Base-by-base conservation (phyloP, 2,113 vertebrate genomes). In the Cygnus atratus region DNA sequence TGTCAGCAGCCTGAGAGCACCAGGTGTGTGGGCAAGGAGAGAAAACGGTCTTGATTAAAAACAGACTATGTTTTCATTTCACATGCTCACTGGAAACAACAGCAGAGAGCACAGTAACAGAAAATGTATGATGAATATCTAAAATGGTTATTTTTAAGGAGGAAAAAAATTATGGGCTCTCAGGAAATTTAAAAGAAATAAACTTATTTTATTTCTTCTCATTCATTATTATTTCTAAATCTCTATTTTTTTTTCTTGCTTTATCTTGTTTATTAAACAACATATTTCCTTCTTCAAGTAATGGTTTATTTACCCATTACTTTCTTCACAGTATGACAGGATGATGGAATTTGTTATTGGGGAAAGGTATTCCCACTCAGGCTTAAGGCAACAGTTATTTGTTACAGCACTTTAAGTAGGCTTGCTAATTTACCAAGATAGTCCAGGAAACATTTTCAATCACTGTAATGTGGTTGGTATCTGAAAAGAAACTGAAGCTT, bases 21-120 rank as follows among this genome's bases (percentile, higher is more conserved):
- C 90, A 74, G 84, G 83, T 93, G 85, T 88, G 76, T 67, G 61
- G 59, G 73, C 48, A 95, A 91, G 44, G 12, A 65, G 12, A 86
- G 71, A 87, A 93, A 88, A 87, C 29, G 41, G 29, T 61, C 58
- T 84, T 81, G 17, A 43, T 78, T 93, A 52, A 72, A 94, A 94
- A 88, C 68, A 88, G 52, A 9, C 33, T 41, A 5, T 85, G 52
- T 87, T 96, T 95, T 90, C 20, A 76, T 68, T 94, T 94, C 83
- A 94, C 33, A 90, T 90, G 76, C 86, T 50, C 92, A 26, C 80
- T 95, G 76, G 65, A 94, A 95, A 67, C 61, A 73, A 76, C 41
- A 92, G 24, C 22, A 87, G 92, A 66, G n/a, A 83, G 59, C 41
- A 74, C 15, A 41, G 35, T 82, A 72, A 78, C 87, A 90, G 68